Percentiles rank a stretch among this genome's conserved stretches.
phyloP scores from a whole-genome alignment of 2,888 invertebrate genomes.

The Standfussiana lucernea region DNA sequence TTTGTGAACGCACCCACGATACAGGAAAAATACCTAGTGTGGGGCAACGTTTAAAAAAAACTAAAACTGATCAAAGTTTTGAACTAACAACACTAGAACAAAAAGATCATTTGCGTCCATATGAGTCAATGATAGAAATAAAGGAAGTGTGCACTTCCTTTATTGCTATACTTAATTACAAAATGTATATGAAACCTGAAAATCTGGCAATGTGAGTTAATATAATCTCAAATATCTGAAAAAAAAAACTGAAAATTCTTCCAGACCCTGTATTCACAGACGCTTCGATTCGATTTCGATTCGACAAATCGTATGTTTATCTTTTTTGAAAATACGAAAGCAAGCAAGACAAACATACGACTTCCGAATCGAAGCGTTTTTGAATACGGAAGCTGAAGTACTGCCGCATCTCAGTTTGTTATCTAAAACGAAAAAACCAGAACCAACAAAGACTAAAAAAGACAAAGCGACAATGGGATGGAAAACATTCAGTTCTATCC shows the following conservation, averaged over 20 bases:
- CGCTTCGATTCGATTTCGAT: neutral
- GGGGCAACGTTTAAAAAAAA: no score
- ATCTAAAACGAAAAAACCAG: neutral
- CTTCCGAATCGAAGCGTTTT: no score
- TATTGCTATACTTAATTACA: constrained; percentile 47
- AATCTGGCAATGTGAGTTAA: neutral
- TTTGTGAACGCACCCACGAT: no score
- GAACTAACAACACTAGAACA: constrained; percentile 6
- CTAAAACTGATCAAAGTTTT: neutral
- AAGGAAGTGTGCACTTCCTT: constrained; percentile 56
- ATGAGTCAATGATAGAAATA: constrained; percentile 31
- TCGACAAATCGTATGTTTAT: no score
- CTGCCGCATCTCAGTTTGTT: neutral
- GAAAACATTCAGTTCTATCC: neutral
- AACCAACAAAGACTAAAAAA: neutral
- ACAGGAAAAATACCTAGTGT: no score
- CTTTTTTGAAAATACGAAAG: no score
- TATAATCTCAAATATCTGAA: neutral
- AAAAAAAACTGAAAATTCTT: neutral
- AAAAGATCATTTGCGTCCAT: constrained; percentile 19
- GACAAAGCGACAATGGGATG: no score
- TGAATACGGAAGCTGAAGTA: neutral
- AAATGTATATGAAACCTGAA: constrained; percentile 39
- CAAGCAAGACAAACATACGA: no score
- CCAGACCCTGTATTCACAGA: no score